Evolutionary conservation across 2,113 vertebrate genomes (phyloP).

Genomic region (Coreoperca whiteheadi): DNA sequence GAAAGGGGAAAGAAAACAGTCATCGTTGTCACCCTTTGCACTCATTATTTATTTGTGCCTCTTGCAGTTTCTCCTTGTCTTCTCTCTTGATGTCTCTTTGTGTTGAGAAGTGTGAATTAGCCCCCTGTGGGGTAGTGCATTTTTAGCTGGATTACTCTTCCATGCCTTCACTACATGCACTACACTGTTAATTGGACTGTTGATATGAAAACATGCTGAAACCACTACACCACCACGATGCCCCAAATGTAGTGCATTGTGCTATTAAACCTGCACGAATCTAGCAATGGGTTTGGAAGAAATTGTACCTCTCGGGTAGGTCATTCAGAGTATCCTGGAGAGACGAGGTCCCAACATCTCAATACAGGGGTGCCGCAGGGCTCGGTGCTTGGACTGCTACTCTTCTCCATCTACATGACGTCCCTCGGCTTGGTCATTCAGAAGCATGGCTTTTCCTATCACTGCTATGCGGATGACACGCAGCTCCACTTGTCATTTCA

Average conservation of each 20-base stretch:
- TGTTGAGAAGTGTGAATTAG: background rate
- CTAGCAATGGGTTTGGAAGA: background rate
- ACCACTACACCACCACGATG: background rate
- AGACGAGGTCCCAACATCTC: too few relatives aligned
- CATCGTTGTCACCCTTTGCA: slow-evolving; percentile 9
- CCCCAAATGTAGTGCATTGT: background rate
- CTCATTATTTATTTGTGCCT: background rate
- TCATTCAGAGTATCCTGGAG: too few relatives aligned
- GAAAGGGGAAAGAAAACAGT: background rate
- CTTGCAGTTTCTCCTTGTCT: background rate
- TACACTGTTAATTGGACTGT: background rate
- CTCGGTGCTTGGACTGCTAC: too few relatives aligned
- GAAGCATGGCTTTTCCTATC: too few relatives aligned
- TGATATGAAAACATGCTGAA: slow-evolving; percentile 16
- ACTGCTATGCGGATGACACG: too few relatives aligned
- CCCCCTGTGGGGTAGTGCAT: background rate
- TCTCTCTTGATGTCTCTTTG: background rate
- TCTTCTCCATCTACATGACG: too few relatives aligned
- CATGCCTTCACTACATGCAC: background rate
- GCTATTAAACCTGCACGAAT: background rate
- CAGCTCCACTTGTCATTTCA: too few relatives aligned
- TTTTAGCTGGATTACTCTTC: slow-evolving; percentile 5
- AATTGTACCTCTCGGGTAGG: too few relatives aligned
- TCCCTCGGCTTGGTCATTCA: too few relatives aligned
- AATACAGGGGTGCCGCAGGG: too few relatives aligned